phyloP scores from a whole-genome alignment of 1,140 invertebrate genomes.

The Diabrotica undecimpunctata region DNA sequence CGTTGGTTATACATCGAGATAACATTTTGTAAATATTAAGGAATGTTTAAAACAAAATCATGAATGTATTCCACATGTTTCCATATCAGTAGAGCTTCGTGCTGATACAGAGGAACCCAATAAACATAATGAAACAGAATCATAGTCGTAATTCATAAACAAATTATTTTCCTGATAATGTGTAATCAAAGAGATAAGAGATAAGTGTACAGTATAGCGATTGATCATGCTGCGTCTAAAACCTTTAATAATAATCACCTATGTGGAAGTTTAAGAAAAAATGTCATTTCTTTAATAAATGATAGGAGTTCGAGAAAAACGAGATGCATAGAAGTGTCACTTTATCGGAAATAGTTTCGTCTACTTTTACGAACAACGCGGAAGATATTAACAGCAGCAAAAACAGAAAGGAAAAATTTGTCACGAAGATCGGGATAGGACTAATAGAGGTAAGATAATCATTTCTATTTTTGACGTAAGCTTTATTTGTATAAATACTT shows the following conservation, averaged over 20 bases:
- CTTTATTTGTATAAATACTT: no score
- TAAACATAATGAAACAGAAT: no score
- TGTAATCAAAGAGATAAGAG: background rate
- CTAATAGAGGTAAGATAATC: conserved; percentile 27
- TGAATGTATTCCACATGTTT: no score
- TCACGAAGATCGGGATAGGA: conserved; percentile 25
- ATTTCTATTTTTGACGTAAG: background rate
- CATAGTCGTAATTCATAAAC: background rate
- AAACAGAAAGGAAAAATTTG: conserved; percentile 21
- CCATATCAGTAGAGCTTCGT: no score
- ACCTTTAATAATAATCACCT: no score
- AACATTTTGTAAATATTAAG: no score
- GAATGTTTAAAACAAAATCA: no score
- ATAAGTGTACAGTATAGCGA: background rate
- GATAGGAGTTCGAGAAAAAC: background rate
- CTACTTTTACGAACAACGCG: conserved; percentile 18
- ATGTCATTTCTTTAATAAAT: no score
- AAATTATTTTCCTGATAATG: background rate
- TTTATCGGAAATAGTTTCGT: conserved; percentile 22
- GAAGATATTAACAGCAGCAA: conserved; percentile 18
- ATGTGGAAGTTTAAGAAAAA: no score
- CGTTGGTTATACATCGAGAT: no score
- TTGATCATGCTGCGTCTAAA: no score
- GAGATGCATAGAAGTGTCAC: conserved; percentile 30
- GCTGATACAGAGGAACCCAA: no score